Evolutionary conservation across 1,140 invertebrate genomes (phyloP), one percentile per base, ranked within the genome.

Genomic region (Pteromalus puparum): DNA sequence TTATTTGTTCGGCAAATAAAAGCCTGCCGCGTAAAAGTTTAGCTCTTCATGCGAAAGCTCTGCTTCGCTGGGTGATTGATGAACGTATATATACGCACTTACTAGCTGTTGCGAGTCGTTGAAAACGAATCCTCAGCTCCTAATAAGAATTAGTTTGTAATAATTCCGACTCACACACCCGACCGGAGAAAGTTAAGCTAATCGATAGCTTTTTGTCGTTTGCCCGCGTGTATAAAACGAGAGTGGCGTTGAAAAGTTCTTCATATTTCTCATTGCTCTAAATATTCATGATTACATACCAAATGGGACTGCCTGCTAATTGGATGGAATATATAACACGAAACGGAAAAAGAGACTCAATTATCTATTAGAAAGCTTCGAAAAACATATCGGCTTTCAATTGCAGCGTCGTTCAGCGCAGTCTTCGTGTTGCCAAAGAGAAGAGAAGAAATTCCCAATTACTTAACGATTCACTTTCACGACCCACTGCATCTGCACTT

Each of bases 391-490:
- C 53, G 53, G 18, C 6, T 61, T 61, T n/a, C 53, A 61, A 7
- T 61, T 21, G 53, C 18, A 61, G 53, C 18, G 21, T n/a, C 53
- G 18, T n/a, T 61, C 53, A n/a, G 53, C 46, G 13, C 46, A 48
- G 2, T 2, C 46, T 21, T 61, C 5, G 18, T 21, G 21, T 61
- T 5, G 18, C 21, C 53, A 61, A 61, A 61, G 53, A 61, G 21
- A 28, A 18, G 24, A 30, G 7, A 70, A 28, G 68, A 28, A 30
- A 70, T 4, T 28, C 28, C 28, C 24, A 70, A 70, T 70, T 30
- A 70, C 68, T 70, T 70, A 70, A 30, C 68, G 68, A 70, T 70
- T 70, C 68, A 70, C 68, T 70, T 26, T 70, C 68, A 70, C 68
- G 24, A 30, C 26, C 24, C 2, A 1, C 24, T 70, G 28, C 68